phyloP scores from a whole-genome alignment of 2,797 vertebrate genomes.

The Hydrocynus forskahlii region DNA sequence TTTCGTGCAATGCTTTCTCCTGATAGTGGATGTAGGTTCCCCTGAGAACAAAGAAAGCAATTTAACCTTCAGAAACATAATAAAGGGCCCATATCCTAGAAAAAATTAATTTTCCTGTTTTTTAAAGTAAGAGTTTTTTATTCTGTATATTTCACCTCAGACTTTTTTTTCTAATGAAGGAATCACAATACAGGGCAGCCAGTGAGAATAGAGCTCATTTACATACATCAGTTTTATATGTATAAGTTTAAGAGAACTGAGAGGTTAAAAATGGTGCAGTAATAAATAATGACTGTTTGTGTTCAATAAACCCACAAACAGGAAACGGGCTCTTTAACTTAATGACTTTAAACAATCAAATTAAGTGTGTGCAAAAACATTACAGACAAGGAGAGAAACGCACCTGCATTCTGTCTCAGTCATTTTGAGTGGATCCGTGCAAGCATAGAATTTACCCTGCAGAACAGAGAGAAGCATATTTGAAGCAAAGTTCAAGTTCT shows the following conservation, averaged over 20 bases:
- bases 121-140: no score
- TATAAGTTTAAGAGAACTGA: no score
- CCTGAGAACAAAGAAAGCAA: slow-evolving; percentile 66
- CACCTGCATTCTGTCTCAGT: slow-evolving; percentile 86
- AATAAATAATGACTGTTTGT: no score
- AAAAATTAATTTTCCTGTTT: background rate
- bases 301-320: no score
- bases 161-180: no score
- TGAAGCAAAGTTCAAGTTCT: background rate
- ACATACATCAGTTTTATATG: background rate
- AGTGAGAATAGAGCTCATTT: background rate
- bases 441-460: slow-evolving; percentile 96
- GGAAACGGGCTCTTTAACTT: no score
- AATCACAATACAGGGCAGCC: background rate
- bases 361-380: no score
- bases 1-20: slow-evolving; percentile 82
- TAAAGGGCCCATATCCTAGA: background rate
- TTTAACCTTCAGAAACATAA: no score
- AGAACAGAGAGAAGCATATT: background rate
- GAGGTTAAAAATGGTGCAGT: no score
- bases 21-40: slow-evolving; percentile 94
- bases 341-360: no score
- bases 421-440: slow-evolving; percentile 88
- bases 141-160: no score
- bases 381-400: slow-evolving; percentile 57